Evolutionary conservation across 2,113 vertebrate species (phyloP).

Genomic region (Channa argus): DNA sequence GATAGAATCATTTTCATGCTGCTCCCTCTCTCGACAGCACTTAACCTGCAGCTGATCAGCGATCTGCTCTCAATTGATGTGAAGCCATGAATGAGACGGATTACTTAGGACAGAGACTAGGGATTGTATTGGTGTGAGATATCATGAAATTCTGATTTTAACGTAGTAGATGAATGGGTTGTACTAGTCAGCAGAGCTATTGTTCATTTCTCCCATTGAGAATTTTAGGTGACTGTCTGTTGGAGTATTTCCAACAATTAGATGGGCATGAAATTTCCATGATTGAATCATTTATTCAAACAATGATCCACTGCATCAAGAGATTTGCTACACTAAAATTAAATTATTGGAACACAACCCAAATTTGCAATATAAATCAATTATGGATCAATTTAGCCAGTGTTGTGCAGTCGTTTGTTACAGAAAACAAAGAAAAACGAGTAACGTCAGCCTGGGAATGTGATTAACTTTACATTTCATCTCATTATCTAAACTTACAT

Average conservation of each 20-base stretch:
- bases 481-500: background rate
- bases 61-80: slow-evolving; percentile 23
- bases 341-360: background rate
- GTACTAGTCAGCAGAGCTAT: background rate
- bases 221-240: background rate
- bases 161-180: no score
- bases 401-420: no score
- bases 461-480: background rate
- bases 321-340: background rate
- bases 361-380: no score
- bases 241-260: background rate
- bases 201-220: background rate
- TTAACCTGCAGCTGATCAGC: slow-evolving; percentile 51
- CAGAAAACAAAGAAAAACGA: background rate
- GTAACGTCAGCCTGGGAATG: background rate
- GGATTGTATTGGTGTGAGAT: background rate
- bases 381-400: no score
- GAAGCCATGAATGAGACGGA: slow-evolving; percentile 2
- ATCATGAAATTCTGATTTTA: background rate
- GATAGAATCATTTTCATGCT: slow-evolving; percentile 28
- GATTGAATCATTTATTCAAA: slow-evolving; percentile 5
- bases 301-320: background rate
- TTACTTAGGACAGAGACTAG: background rate
- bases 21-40: slow-evolving; percentile 30
- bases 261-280: background rate